Evolutionary conservation across 2,888 invertebrate species (phyloP).

Genomic region (Philhelius pedissequus): DNA sequence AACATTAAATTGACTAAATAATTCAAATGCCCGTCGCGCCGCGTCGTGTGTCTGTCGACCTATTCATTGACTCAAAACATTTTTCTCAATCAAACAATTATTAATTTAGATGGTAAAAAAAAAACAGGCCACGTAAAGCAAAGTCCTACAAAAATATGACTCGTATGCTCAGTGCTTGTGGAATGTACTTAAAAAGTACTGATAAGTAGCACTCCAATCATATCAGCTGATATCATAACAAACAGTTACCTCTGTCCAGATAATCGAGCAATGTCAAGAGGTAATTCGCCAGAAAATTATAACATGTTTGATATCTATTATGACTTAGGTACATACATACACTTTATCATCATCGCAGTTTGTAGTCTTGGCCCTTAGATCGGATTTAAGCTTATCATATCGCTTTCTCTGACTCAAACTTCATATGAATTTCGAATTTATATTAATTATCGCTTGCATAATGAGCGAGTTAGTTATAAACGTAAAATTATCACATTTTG

Average conservation of each 20-base stretch:
- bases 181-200: conserved; percentile 15
- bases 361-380: background rate
- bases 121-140: background rate
- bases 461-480: background rate
- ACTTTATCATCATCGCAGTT: background rate
- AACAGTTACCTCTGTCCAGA: background rate
- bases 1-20: background rate
- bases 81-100: conserved; percentile 43
- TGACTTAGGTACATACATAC: background rate
- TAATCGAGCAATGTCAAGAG: conserved; percentile 10
- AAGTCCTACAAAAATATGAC: background rate
- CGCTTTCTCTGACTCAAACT: background rate
- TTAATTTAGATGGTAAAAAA: background rate
- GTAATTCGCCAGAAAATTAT: conserved; percentile 34
- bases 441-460: conserved; percentile 10
- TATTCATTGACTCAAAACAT: conserved; percentile 34
- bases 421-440: background rate
- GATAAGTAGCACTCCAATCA: conserved; percentile 27
- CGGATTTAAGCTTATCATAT: background rate
- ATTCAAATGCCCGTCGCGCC: background rate
- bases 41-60: background rate
- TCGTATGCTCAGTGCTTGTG: background rate
- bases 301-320: background rate
- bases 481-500: conserved; percentile 2
- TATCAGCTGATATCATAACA: background rate